Percentiles rank a stretch among this genome's conserved stretches.
phyloP scores from a whole-genome alignment of 2,888 invertebrate species.

The Micoletzkya japonica region DNA sequence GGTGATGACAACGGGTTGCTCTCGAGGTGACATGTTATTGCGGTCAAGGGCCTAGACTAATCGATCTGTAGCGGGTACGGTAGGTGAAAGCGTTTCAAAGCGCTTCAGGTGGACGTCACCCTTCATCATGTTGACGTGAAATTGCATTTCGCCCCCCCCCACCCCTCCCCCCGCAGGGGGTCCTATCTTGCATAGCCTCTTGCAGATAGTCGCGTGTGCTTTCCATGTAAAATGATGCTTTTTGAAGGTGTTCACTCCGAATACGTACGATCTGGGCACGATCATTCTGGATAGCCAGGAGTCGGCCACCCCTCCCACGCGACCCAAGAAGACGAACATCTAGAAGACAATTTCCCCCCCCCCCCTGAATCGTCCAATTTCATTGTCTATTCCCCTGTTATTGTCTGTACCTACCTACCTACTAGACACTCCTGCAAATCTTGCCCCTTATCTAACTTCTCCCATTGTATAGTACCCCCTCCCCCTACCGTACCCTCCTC shows the following conservation, averaged over 20 bases:
- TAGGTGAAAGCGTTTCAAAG: too few relatives aligned
- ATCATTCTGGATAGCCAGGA: conserved; percentile 46
- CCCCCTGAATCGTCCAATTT: background rate
- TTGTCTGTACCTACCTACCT: background rate
- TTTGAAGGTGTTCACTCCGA: conserved; percentile 46
- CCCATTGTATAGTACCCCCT: background rate
- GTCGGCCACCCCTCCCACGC: conserved; percentile 8
- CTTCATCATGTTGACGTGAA: too few relatives aligned
- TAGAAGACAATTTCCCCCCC: conserved; percentile 4
- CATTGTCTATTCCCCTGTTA: background rate
- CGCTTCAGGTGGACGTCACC: too few relatives aligned
- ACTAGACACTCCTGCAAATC: too few relatives aligned
- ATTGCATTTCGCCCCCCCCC: background rate
- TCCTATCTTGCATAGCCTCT: too few relatives aligned
- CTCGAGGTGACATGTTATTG: too few relatives aligned
- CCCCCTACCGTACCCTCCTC: background rate
- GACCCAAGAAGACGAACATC: conserved; percentile 25
- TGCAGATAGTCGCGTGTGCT: too few relatives aligned
- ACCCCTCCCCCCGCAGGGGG: too few relatives aligned
- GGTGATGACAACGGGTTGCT: too few relatives aligned
- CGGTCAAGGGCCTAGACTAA: too few relatives aligned
- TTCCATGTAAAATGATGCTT: background rate
- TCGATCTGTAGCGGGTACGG: too few relatives aligned
- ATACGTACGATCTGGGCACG: conserved; percentile 56
- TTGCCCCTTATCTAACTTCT: background rate